Evolutionary conservation across 2,888 invertebrate species (phyloP), one percentile per base, ranked within the genome.

Genomic region (Synanthedon andrenaeformis): DNA sequence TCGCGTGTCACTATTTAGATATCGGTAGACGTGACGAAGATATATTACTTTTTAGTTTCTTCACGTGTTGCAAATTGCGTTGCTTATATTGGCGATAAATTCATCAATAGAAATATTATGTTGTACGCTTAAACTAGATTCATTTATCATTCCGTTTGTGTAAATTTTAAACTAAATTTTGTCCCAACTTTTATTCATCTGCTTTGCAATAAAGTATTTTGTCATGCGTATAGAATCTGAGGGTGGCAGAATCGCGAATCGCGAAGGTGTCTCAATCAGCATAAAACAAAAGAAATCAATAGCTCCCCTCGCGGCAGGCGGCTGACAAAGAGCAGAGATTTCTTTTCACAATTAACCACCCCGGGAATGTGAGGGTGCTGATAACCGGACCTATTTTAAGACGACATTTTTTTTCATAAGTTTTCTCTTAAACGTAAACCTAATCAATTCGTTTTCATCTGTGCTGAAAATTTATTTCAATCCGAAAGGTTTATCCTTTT

Each of bases 261-360:
- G 74, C 76, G 72, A 83, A 87, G 87, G 87, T 87, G 87, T 86
- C 87, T 84, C 87, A 87, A 87, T 87, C 87, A 87, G 86, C 87
- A 87, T 87, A 87, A 87, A 87, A 87, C 87, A 87, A 87, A 86
- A 86, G 87, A 86, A 87, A 87, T 87, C 87, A 87, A 87, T 87
- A 85, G 79, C 70, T 67, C 75, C 81, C 82, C 75, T 69, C 69
- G 74, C 67, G 67, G 66, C 66, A 66, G 70, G 74, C 70, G 74
- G 71, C 86, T 83, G 82, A 83, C 85, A 86, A 85, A 86, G 85
- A 83, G 81, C 85, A 86, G 85, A 84, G 86, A 87, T 87, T 87
- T 87, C 87, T 87, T 86, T 86, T 86, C 83, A 83, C 86, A 87
- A 87, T 87, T 87, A 87, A 85, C 78, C 79, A 77, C 82, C 81